A percentile compares a stretch with the other conserved stretches of the same genome.
phyloP scores from a whole-genome alignment of 2,113 vertebrate species.

The Ictalurus furcatus region DNA sequence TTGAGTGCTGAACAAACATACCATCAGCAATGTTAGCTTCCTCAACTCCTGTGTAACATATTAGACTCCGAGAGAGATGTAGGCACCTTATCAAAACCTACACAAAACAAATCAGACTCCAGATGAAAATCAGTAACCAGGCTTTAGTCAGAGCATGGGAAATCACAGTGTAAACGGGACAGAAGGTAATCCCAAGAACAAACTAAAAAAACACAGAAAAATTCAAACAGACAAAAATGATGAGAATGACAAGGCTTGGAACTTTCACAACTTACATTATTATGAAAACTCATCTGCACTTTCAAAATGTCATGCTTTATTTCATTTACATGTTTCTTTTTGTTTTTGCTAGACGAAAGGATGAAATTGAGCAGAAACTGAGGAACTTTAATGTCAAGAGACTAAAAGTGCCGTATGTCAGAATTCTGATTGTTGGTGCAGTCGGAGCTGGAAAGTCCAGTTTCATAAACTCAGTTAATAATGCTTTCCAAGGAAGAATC shows the following conservation, averaged over 20 bases:
- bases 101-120: too few species aligned
- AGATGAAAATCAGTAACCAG: too few species aligned
- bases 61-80: too few species aligned
- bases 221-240: too few species aligned
- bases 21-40: too few species aligned
- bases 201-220: neutral
- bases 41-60: too few species aligned
- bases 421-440: constrained; percentile 33
- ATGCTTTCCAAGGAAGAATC: constrained; percentile 24
- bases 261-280: neutral
- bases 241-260: too few species aligned
- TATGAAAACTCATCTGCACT: neutral
- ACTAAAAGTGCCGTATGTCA: neutral
- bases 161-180: too few species aligned
- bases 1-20: too few species aligned
- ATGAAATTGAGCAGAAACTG: neutral
- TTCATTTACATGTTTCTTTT: neutral
- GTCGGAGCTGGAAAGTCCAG: constrained; percentile 41
- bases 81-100: too few species aligned
- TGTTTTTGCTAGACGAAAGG: neutral
- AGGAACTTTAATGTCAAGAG: neutral
- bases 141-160: too few species aligned
- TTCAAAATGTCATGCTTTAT: neutral
- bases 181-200: neutral
- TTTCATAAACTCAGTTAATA: constrained; percentile 40